These are phyloP conservation scores for Podarcis siculus DNA, from an alignment of 2,797 vertebrate species.

Conservation along the genomic window DNA sequence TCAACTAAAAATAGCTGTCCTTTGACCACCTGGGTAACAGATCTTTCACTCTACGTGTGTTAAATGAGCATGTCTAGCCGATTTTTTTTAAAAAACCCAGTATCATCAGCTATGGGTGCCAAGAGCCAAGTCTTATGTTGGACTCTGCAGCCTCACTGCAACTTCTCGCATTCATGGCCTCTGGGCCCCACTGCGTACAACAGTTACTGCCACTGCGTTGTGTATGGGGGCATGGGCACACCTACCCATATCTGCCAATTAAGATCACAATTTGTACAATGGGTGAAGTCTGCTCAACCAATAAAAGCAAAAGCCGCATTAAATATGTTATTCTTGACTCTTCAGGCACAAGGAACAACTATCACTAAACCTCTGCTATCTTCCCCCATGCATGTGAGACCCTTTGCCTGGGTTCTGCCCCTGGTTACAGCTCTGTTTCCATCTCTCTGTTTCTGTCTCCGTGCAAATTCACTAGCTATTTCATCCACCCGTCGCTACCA, in stretches of 20 bases:
- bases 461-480: not conserved
- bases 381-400: not conserved
- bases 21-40: too few species aligned
- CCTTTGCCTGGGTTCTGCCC: not conserved
- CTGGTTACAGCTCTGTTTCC: not conserved
- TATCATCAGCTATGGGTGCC: not conserved
- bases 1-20: not conserved
- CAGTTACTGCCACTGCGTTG: rapidly evolving
- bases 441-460: not conserved
- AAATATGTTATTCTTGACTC: not conserved
- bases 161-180: not conserved
- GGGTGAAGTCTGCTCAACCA: not conserved
- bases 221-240: not conserved
- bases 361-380: not conserved
- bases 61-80: not conserved
- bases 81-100: too few species aligned
- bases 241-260: not conserved
- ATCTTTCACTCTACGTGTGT: not conserved
- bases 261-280: not conserved
- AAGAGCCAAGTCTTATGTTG: too few species aligned
- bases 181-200: not conserved
- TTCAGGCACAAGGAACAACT: not conserved
- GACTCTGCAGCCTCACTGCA: not conserved
- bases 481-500: not conserved
- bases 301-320: not conserved